These are phyloP conservation scores for Clinocottus analis DNA, from an alignment of 2,113 vertebrate species.

Conservation along the genomic window DNA sequence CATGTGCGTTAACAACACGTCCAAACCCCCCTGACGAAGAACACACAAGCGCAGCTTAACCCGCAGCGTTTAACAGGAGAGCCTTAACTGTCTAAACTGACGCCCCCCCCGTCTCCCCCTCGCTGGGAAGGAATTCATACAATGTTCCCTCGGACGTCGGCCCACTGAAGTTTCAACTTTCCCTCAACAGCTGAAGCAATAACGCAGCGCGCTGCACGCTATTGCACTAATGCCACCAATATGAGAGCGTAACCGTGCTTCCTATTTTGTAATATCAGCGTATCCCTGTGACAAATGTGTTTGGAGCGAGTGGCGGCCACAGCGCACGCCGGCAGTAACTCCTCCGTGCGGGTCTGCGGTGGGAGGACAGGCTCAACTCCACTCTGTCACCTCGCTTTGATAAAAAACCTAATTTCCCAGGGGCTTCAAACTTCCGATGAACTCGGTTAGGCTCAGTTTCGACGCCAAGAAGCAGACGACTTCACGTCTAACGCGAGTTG, in stretches of 20 bases:
- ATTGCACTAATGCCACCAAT: slow-evolving; percentile 31
- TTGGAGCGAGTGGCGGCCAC: slow-evolving; percentile 23
- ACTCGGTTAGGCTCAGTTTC: slow-evolving; percentile 57
- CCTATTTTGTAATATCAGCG: slow-evolving; percentile 48
- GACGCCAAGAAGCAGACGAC: slow-evolving; percentile 62
- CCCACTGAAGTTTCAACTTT: slow-evolving; percentile 16
- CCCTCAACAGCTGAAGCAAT: slow-evolving; percentile 39
- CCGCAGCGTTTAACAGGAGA: slow-evolving; percentile 7
- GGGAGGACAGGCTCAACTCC: slow-evolving; percentile 54
- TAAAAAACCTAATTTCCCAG: slow-evolving; percentile 76
- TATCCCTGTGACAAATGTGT: slow-evolving; percentile 59
- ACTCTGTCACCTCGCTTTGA: slow-evolving; percentile 71
- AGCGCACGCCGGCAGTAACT: slow-evolving; percentile 43
- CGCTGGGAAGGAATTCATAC: slow-evolving; percentile 14
- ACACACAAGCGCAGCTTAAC: slow-evolving; percentile 18
- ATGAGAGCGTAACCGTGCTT: slow-evolving; percentile 38
- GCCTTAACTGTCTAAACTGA: slow-evolving; percentile 41
- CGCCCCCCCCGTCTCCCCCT: not conserved
- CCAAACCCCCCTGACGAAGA: slow-evolving; percentile 36
- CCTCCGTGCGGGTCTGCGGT: slow-evolving; percentile 27
- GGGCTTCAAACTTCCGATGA: slow-evolving; percentile 69
- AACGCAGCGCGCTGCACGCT: slow-evolving; percentile 18
- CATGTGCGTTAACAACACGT: slow-evolving; percentile 38
- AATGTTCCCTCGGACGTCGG: slow-evolving; percentile 18
- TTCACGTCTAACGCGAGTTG: slow-evolving; percentile 51